Conservation (phyloP, 1,140 invertebrate species). For the Trissolcus basalis region DNA sequence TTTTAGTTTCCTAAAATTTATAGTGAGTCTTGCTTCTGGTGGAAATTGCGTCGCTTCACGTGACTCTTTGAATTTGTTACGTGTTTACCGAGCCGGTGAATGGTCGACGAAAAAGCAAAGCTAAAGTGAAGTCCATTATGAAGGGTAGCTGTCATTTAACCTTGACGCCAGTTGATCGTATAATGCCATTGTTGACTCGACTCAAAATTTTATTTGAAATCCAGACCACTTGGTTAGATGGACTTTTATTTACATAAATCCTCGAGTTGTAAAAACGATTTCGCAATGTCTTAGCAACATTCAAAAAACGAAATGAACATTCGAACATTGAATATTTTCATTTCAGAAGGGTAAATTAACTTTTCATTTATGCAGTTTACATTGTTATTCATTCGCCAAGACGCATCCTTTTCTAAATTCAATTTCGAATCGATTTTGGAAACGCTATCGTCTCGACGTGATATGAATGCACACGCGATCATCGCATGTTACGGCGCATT, state of each 20-base stretch:
- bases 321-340: too few species aligned
- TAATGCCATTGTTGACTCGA: slow-evolving; percentile 12
- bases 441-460: slow-evolving; percentile 64
- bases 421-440: slow-evolving; percentile 64
- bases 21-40: too few species aligned
- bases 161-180: slow-evolving; percentile 70
- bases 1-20: too few species aligned
- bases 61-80: not conserved
- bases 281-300: too few species aligned
- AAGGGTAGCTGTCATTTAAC: slow-evolving; percentile 70
- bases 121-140: slow-evolving; percentile 34
- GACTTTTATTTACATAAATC: too few species aligned
- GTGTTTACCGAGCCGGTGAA: not conserved
- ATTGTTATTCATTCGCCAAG: not conserved
- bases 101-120: slow-evolving; percentile 1
- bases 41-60: too few species aligned
- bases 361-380: too few species aligned
- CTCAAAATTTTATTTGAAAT: too few species aligned
- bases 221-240: too few species aligned
- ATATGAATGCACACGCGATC: slow-evolving; percentile 53
- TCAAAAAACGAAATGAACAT: too few species aligned
- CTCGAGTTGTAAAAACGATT: too few species aligned
- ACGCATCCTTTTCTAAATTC: slow-evolving; percentile 46
- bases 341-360: too few species aligned
- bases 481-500: slow-evolving; percentile 44